Evolutionary conservation across 1,140 invertebrate species (phyloP), one percentile per base, ranked within the genome.

Genomic region (Gonatopus flavifemur): DNA sequence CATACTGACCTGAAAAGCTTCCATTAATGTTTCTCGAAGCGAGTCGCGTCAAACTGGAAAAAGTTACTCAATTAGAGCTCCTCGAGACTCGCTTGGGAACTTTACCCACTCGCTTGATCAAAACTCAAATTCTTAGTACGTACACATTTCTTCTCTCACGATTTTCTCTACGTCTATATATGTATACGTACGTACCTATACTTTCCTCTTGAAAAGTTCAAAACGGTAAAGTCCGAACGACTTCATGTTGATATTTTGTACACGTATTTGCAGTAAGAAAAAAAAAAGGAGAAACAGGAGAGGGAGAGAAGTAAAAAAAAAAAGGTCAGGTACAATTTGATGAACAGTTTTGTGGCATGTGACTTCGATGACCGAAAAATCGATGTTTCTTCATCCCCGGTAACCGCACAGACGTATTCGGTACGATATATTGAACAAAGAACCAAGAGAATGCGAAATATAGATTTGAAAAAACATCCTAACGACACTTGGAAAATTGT

Each of bases 21-120:
- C 50, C 47, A 46, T 54, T 58, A 49, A 31, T 37, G 50, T 49
- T 42, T 32, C 35, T 30, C 31, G 15, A 47, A 59, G 46, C 56
- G 50, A 43, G 56, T 35, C 20, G 39, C 47, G 52, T 55, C 43
- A 38, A 59, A 47, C 33, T 49, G 37, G 52, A 44, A 59, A 59
- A 60, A 60, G 51, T 60, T 60, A 59, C 56, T 59, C 58, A 60
- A 60, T 60, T 60, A 60, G 56, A 55, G 38, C 41, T 44, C 20
- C 24, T n/a, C n/a, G n/a, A n/a, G 25, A 30, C 31, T 54, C 55
- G 56, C 58, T 58, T 5, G 10, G 7, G 31, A 59, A 59, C 45
- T 59, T 53, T 48, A 31, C 36, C 30, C 28, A 21, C 44, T n/a
- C n/a, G 30, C 38, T 60, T 38, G 33, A 25, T 33, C 47, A 33